phyloP scores from a whole-genome alignment of 2,888 invertebrate species.

The Tanypteryx hageni region DNA sequence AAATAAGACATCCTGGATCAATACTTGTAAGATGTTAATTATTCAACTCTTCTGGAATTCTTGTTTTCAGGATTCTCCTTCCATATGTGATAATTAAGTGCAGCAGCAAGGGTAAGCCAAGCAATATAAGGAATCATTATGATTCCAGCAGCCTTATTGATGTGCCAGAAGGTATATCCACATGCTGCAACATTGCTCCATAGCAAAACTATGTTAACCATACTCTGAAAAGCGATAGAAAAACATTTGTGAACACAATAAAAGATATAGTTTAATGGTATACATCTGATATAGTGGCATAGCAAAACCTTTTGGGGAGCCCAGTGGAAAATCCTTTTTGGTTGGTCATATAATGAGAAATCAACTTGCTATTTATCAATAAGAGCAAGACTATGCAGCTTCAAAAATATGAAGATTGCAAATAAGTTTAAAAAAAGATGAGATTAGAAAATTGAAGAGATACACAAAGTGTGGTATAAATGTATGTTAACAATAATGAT shows the following conservation, averaged over 20 bases:
- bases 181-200: conserved; percentile 76
- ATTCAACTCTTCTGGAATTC: background rate
- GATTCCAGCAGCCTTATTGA: conserved; percentile 82
- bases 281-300: too few relatives aligned
- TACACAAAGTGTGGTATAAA: too few relatives aligned
- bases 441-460: too few relatives aligned
- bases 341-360: too few relatives aligned
- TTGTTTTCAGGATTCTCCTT: conserved; percentile 77
- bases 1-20: background rate
- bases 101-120: conserved; percentile 84
- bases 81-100: conserved; percentile 83
- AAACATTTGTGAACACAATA: background rate
- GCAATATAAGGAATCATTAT: conserved; percentile 86
- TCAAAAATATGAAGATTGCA: too few relatives aligned
- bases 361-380: too few relatives aligned
- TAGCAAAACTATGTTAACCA: background rate
- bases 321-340: too few relatives aligned
- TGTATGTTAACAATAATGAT: too few relatives aligned
- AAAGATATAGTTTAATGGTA: background rate
- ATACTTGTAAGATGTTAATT: background rate
- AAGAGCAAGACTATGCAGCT: too few relatives aligned
- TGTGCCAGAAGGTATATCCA: conserved; percentile 77
- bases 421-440: too few relatives aligned
- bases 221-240: background rate
- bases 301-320: too few relatives aligned